A percentile compares a stretch with the other conserved stretches of the same genome.
These are phyloP conservation scores for Eumeta japonica DNA, from an alignment of 1,140 invertebrate genomes.

Conservation along the genomic window DNA sequence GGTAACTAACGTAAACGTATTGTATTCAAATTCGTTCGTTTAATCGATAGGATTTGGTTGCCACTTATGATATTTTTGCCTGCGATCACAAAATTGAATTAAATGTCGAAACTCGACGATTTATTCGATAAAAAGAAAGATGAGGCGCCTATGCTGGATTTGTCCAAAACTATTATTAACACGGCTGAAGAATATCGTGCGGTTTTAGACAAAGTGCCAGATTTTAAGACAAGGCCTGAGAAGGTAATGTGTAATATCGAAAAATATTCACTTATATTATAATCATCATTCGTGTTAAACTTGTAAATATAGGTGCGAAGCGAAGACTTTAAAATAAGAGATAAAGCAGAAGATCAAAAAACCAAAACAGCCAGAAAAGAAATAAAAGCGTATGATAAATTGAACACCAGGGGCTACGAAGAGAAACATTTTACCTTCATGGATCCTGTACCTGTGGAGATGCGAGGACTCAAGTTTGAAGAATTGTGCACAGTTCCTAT, in stretches of 20 bases:
- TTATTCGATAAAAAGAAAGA: conserved; percentile 82
- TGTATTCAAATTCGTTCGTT: no score
- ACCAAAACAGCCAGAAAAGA: conserved; percentile 70
- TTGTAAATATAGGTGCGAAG: conserved; percentile 44
- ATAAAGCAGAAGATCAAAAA: conserved; percentile 62
- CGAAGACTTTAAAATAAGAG: conserved; percentile 69
- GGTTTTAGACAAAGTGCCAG: conserved; percentile 81
- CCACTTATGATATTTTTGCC: no score
- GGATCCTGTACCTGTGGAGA: conserved; percentile 79
- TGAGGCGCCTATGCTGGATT: conserved; percentile 76
- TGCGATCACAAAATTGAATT: neutral
- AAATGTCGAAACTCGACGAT: conserved; percentile 75
- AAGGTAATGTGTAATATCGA: conserved; percentile 60
- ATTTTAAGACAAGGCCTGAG: conserved; percentile 85
- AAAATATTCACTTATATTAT: neutral
- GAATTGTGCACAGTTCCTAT: conserved; percentile 84
- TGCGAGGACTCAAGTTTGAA: conserved; percentile 73
- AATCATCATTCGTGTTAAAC: neutral
- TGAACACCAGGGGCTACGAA: conserved; percentile 51
- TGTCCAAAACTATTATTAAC: conserved; percentile 75
- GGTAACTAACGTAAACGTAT: conserved; percentile 32
- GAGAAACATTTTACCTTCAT: conserved; percentile 68
- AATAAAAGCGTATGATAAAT: conserved; percentile 56
- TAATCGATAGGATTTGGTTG: conserved; percentile 19
- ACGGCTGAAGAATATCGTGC: conserved; percentile 79